phyloP scores from a whole-genome alignment of 2,113 vertebrate species.

The Onychostoma macrolepis region DNA sequence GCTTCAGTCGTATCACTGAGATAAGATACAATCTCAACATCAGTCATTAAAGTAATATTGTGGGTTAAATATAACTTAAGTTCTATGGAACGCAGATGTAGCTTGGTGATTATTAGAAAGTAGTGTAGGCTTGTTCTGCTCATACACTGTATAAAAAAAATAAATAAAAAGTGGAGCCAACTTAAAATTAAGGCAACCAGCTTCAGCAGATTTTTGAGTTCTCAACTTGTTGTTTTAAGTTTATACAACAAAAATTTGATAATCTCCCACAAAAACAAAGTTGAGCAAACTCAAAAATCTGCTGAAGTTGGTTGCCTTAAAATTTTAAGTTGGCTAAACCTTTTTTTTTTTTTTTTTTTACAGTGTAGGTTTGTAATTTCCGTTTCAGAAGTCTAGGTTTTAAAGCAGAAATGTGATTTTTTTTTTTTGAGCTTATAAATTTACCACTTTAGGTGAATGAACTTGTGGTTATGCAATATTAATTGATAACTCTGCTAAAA shows the following conservation, averaged over 20 bases:
- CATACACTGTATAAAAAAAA: no score
- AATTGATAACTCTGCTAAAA: background rate
- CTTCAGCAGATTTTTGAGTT: no score
- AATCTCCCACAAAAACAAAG: no score
- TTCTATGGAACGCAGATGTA: background rate
- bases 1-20: conserved; percentile 44
- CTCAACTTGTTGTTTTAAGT: no score
- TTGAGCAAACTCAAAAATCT: no score
- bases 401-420: background rate
- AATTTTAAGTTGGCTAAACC: no score
- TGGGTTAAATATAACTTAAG: background rate
- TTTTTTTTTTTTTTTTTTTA: no score
- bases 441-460: background rate
- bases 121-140: background rate
- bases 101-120: background rate
- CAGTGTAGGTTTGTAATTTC: background rate
- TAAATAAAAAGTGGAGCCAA: no score
- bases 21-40: conserved; percentile 1
- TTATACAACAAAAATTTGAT: no score
- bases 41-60: conserved; percentile 2
- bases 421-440: background rate
- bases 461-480: background rate
- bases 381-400: background rate
- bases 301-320: no score
- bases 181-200: no score